Evolutionary conservation across 2,888 invertebrate species (phyloP), one percentile per base, ranked within the genome.

Genomic region (Theodoxus fluviatilis): DNA sequence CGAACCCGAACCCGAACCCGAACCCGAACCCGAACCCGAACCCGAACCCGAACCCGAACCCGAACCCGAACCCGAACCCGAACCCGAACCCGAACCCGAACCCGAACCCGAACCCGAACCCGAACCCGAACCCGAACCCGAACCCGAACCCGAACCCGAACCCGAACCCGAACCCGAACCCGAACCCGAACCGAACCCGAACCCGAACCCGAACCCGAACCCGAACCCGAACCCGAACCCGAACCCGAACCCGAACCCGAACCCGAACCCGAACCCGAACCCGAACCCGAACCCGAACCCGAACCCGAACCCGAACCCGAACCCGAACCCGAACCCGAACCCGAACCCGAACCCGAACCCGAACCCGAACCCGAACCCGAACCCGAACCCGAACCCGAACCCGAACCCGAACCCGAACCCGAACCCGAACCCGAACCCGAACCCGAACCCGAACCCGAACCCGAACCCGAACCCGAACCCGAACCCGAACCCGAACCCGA

Each of bases 321-420:
- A 3, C 52, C 52, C 9, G 4, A 52, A 3, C 52, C 52, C 9
- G 4, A 52, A 3, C 52, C 52, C 9, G 4, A 52, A n/a, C 52
- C 52, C 25, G 25, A 52, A 3, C 52, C 52, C 9, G 4, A 52
- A 3, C 52, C 52, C 9, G 4, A 52, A 3, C 52, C 52, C 9
- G 4, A 52, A 52, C 52, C 52, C 52, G n/a, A 52, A 52, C 52
- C 52, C 52, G n/a, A 52, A 52, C 52, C 52, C 52, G n/a, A 52
- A 52, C 52, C 52, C 52, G n/a, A 52, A 52, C 52, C 52, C 52
- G n/a, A 52, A 52, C 52, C 52, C 52, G 18, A 52, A 52, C 52
- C 52, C 52, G n/a, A 52, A 52, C 52, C 52, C 52, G n/a, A 52
- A 52, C 52, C 52, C 52, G n/a, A 52, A 52, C 52, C 52, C 52